phyloP scores from a whole-genome alignment of 2,797 vertebrate genomes.

The Pseudochromis fuscus region DNA sequence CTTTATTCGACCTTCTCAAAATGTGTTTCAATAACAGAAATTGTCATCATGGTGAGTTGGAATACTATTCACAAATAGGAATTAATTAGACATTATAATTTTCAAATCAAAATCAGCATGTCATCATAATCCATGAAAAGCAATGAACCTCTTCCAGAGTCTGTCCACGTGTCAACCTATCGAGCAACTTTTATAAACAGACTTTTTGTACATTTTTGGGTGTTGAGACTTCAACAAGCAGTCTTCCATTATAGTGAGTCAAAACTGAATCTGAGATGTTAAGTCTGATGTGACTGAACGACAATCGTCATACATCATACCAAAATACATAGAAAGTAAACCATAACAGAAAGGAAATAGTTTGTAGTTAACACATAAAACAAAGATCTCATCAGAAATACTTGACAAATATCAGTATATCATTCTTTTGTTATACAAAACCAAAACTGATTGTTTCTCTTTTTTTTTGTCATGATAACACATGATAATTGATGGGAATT shows the following conservation, averaged over 20 bases:
- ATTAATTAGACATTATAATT: constrained; percentile 72
- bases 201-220: constrained; percentile 62
- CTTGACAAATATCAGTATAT: constrained; percentile 79
- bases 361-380: constrained; percentile 77
- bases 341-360: constrained; percentile 66
- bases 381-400: constrained; percentile 77
- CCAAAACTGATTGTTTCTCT: constrained; percentile 53
- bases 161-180: constrained; percentile 50
- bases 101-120: constrained; percentile 72
- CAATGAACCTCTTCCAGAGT: constrained; percentile 63
- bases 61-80: constrained; percentile 81
- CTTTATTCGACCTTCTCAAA: constrained; percentile 84
- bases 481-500: constrained; percentile 71
- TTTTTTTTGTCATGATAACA: constrained; percentile 62
- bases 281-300: constrained; percentile 72
- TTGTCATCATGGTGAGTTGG: constrained; percentile 75
- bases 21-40: constrained; percentile 83
- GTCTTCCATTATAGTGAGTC: constrained; percentile 69
- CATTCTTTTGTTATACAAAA: constrained; percentile 79
- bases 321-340: constrained; percentile 74
- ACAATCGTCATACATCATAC: constrained; percentile 73
- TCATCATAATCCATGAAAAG: constrained; percentile 71
- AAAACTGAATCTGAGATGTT: constrained; percentile 68
- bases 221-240: constrained; percentile 71
- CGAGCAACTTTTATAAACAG: constrained; percentile 70